Evolutionary conservation across 2,797 vertebrate genomes (phyloP), one percentile per base, ranked within the genome.

Genomic region (Harpagifer antarcticus): DNA sequence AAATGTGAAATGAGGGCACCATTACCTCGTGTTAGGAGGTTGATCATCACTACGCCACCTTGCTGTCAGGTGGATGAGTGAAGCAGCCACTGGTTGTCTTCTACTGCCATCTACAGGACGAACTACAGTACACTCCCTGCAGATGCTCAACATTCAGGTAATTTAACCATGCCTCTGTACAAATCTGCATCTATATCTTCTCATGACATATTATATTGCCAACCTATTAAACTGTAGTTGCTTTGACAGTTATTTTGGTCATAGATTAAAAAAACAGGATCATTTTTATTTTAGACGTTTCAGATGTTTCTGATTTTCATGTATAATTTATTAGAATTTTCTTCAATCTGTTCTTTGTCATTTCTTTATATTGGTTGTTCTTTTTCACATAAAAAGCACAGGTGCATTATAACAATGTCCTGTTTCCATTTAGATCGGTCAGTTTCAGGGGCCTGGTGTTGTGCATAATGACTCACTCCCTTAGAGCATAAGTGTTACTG

Each of bases 21-120:
- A n/a, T 61, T 48, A 55, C 44, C 33, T 13, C n/a, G 9, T 9
- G n/a, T 33, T 31, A 57, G 9, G 8, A 47, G 33, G 45, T 14
- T 47, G 60, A 45, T 33, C 23, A 45, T 33, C 23, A 27, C 23
- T 31, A 5, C 56, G 17, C 12, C 15, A 2, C 3, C 19, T 2
- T 8, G 1, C 33, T 52, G 43, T 4, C 50, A 68, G 67, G 20
- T 49, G 42, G 23, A 14, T 9, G 52, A 17, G 27, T 0, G 53
- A 12, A 15, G 27, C n/a, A 31, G 23, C 17, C n/a, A 71, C 59
- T 73, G 44, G n/a, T 56, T 70, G 77, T 89, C 86, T 72, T 80
- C 10, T 85, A 82, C 83, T 86, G 91, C 86, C 90, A 93, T 67
- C 91, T 92, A 85, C 49, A 68, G 90, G 72, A 5, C 23, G 59